Percentiles rank a stretch among this genome's conserved stretches.
Conservation (phyloP, 2,888 invertebrate species). For the Standfussiana lucernea region DNA sequence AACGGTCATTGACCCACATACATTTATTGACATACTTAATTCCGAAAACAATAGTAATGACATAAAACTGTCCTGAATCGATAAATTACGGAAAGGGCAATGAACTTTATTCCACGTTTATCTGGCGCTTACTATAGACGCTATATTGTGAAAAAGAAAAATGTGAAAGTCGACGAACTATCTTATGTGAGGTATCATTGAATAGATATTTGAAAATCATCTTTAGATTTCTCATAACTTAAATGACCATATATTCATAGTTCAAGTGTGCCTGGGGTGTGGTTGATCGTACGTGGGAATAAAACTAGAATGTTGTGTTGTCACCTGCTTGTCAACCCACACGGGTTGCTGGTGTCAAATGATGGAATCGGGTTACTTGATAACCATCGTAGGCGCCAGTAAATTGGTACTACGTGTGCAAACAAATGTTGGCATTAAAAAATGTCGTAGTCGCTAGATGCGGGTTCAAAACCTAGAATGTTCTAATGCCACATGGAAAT, state of each 20-base stretch:
- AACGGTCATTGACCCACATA: too few species aligned
- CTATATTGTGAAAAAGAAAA: not conserved
- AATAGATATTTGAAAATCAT: not conserved
- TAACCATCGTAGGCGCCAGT: slow-evolving; percentile 40
- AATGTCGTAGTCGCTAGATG: not conserved
- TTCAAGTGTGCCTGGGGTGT: not conserved
- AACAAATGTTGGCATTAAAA: not conserved
- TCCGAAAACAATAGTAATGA: too few species aligned
- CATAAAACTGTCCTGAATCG: too few species aligned
- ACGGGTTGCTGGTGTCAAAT: slow-evolving; percentile 48
- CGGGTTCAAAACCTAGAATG: not conserved
- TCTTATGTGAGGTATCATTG: not conserved
- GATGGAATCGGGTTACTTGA: slow-evolving; percentile 41
- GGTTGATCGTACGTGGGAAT: slow-evolving; percentile 41
- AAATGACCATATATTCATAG: not conserved
- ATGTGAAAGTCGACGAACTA: not conserved
- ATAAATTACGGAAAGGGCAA: too few species aligned
- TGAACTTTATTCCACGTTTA: too few species aligned
- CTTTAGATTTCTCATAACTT: not conserved
- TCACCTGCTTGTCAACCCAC: slow-evolving; percentile 38
- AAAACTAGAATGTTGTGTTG: slow-evolving; percentile 27
- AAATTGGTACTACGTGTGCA: slow-evolving; percentile 7
- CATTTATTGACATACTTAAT: too few species aligned
- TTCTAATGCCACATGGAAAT: too few species aligned
- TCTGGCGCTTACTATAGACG: too few species aligned